These are phyloP conservation scores for Callorhinus ursinus DNA, from an alignment of 2,113 vertebrate genomes.

Conservation along the genomic window DNA sequence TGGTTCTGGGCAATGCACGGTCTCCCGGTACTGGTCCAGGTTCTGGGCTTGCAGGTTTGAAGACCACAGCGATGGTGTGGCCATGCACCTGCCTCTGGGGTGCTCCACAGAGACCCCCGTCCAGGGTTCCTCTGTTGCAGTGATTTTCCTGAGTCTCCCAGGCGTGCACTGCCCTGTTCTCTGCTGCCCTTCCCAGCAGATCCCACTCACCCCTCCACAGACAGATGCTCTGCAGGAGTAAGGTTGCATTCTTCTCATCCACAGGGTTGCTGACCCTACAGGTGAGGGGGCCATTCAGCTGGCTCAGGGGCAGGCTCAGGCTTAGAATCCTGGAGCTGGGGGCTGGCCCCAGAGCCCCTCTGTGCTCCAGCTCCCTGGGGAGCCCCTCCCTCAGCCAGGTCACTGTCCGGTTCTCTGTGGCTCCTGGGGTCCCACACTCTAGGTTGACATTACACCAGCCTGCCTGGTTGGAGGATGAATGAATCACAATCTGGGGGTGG, in stretches of 20 bases:
- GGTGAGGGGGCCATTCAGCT: neutral
- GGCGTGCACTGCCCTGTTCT: no score
- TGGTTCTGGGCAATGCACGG: no score
- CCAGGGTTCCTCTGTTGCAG: neutral
- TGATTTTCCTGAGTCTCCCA: no score
- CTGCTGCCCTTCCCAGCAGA: neutral
- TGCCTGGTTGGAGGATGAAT: neutral
- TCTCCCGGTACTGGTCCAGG: neutral
- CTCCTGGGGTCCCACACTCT: constrained; percentile 44
- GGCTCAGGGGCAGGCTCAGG: constrained; percentile 4
- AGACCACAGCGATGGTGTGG: no score
- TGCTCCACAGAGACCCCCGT: neutral
- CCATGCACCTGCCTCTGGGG: neutral
- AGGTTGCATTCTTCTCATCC: neutral
- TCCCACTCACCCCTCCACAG: neutral
- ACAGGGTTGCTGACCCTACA: constrained; percentile 74
- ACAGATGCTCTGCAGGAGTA: constrained; percentile 64
- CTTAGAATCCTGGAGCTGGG: neutral
- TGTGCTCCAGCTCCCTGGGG: accelerated
- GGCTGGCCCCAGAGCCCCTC: neutral
- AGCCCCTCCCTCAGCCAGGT: constrained; percentile 45
- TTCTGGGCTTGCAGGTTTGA: neutral
- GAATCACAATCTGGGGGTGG: neutral
- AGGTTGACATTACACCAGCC: constrained; percentile 70
- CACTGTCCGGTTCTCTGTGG: constrained; percentile 47